Base-by-base conservation (phyloP, 2,797 vertebrate species). In the Pogonophryne albipinna region DNA sequence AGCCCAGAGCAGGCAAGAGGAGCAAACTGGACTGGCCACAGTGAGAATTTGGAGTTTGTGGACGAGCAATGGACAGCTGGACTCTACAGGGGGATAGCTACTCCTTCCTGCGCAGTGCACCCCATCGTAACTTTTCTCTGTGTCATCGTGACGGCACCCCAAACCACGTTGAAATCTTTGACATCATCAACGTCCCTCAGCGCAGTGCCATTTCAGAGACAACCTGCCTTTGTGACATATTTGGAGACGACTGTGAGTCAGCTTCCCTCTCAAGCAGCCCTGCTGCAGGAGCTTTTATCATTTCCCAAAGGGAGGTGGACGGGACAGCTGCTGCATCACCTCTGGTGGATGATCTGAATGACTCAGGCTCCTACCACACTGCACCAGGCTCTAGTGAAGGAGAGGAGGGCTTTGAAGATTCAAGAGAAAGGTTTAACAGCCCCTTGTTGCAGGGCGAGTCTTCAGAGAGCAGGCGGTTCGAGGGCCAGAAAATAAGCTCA, bases 211-310 rank as follows among this genome's bases (percentile, higher is more conserved):
- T 96, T 82, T 95, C 95, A 2, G 95, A 96, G 89, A 96, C 95
- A 20, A 95, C 94, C 57, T 95, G 94, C 73, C 86, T 96, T 60
- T 95, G 95, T 89, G 95, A 96, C 89, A 96, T 96, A 88, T 96
- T 96, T 67, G 95, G 94, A 76, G 95, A 95, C 85, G 94, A 95
- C 64, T 65, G 90, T 66, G 95, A 95, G 51, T 83, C 91, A 0
- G 69, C 88, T 0, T 90, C 94, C 15, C 82, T 92, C 34, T 91
- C 95, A 14, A 92, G 92, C 85, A 95, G 88, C 81, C 92, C 94
- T 3, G 80, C 91, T 9, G 89, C 79, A 13, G 83, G 74, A 19
- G 66, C 88, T 7, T 83, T 93, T 85, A 71, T 88, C 72, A 84
- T 70, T 78, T 64, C 83, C 2, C 82, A 85, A 41, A 89, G 74